These are phyloP conservation scores for Schizopygopsis pylzovi DNA, from an alignment of 2,797 vertebrate genomes.

Conservation along the genomic window DNA sequence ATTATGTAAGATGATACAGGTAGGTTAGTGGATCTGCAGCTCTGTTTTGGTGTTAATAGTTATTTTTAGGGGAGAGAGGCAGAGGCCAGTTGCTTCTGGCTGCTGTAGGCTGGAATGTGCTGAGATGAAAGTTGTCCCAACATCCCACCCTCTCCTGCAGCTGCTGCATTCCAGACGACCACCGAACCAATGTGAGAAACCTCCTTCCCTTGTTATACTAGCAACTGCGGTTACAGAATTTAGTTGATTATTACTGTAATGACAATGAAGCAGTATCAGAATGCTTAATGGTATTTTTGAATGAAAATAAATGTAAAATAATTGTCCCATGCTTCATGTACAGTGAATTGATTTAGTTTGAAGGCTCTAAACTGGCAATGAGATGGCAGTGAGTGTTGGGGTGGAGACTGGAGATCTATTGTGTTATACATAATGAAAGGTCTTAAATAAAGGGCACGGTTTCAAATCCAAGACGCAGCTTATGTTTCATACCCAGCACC, in stretches of 20 bases:
- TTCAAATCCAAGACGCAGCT: neutral
- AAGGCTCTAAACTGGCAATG: neutral
- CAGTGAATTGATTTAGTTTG: neutral
- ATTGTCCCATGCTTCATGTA: neutral
- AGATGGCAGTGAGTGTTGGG: neutral
- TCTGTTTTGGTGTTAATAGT: conserved; percentile 43
- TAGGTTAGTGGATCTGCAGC: conserved; percentile 28
- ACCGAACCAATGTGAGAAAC: conserved; percentile 23
- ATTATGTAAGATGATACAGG: conserved; percentile 41
- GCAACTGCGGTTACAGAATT: neutral
- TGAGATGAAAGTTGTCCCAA: conserved; percentile 45
- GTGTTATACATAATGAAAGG: neutral
- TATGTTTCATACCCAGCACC: neutral
- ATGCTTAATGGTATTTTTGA: too few relatives aligned
- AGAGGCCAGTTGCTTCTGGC: conserved; percentile 36
- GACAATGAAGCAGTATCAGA: neutral
- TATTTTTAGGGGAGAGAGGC: conserved; percentile 54
- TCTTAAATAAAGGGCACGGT: neutral
- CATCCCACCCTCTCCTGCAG: conserved; percentile 55
- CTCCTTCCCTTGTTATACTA: conserved; percentile 23
- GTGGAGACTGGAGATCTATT: neutral
- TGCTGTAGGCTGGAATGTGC: conserved; percentile 59
- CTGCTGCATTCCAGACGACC: conserved; percentile 52
- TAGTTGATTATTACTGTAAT: neutral
- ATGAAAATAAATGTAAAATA: neutral